Evolutionary conservation across 2,888 invertebrate species (phyloP), one percentile per base, ranked within the genome.

Genomic region (Invenusta paracnida): DNA sequence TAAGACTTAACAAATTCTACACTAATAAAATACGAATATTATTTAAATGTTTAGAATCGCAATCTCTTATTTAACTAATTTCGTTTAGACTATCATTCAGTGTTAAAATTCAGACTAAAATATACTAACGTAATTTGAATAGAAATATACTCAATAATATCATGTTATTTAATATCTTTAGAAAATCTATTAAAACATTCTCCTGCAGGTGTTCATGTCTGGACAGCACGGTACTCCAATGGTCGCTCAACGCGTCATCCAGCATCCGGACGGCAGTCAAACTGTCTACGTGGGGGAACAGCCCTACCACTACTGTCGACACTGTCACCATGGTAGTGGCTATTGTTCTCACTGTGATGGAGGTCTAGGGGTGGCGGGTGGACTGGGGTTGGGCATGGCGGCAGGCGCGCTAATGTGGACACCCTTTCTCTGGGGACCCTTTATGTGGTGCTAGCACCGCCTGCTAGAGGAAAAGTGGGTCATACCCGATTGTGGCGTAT

Each of bases 371-470:
- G 82, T 29, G n/a, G 83, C 48, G n/a, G 17, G 29, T 1, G 83
- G 83, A 1, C 1, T 83, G 48, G 83, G 48, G n/a, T 11, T 48
- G 27, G 83, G 83, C 11, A 48, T 83, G 83, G 48, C 83, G 0
- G 83, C 83, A 1, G 83, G 83, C 1, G 83, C 83, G n/a, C 31
- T 83, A 0, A 29, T 83, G 83, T 83, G 29, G 30, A 83, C 48
- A 25, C 83, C 83, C n/a, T 83, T 83, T 30, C 31, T 83, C 48
- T 83, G 83, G 83, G 30, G 48, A 1, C 83, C 83, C 11, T 66
- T 83, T 1, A 48, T 83, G 30, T 83, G 83, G 83, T 83, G 83
- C 25, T 83, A 31, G 48, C n/a, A n/a, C n/a, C n/a, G n/a, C n/a
- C n/a, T n/a, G n/a, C n/a, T n/a, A n/a, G n/a, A n/a, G n/a, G n/a